These are phyloP conservation scores for Parthenolecanium corni DNA, from an alignment of 2,888 invertebrate genomes.

Conservation along the genomic window DNA sequence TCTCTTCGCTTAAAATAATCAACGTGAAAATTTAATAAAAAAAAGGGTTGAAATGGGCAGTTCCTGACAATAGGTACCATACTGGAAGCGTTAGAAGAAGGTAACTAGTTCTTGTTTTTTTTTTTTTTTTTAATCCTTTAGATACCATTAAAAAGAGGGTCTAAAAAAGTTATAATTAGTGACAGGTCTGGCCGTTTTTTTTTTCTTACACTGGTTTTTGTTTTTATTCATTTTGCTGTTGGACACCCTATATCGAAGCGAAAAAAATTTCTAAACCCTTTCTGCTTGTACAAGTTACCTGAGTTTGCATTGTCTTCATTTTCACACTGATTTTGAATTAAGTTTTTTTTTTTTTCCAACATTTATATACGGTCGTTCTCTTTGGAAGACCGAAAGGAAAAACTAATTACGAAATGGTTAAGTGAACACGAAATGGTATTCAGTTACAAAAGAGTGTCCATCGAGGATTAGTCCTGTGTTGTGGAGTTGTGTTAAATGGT, in stretches of 20 bases:
- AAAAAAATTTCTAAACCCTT: constrained; percentile 19
- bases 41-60: constrained; percentile 21
- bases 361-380: too few relatives aligned
- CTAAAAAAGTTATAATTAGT: constrained; percentile 25
- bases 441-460: too few relatives aligned
- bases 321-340: too few relatives aligned
- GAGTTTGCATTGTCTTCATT: background rate
- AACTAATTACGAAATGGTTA: too few relatives aligned
- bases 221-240: constrained; percentile 11
- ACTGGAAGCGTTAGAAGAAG: constrained; percentile 19
- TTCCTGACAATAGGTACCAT: constrained; percentile 22
- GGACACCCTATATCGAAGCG: constrained; percentile 1
- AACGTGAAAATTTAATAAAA: constrained; percentile 2
- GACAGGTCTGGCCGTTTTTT: constrained; percentile 10
- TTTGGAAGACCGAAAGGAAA: too few relatives aligned
- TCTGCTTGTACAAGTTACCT: background rate
- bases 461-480: too few relatives aligned
- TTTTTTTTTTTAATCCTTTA: constrained; percentile 6
- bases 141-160: constrained; percentile 17
- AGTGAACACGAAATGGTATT: too few relatives aligned
- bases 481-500: too few relatives aligned
- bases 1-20: background rate
- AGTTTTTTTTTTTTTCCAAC: too few relatives aligned
- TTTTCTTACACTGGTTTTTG: background rate
- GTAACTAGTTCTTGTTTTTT: constrained; percentile 10